Conservation (phyloP, 2,113 vertebrate species). For the Panurus biarmicus region DNA sequence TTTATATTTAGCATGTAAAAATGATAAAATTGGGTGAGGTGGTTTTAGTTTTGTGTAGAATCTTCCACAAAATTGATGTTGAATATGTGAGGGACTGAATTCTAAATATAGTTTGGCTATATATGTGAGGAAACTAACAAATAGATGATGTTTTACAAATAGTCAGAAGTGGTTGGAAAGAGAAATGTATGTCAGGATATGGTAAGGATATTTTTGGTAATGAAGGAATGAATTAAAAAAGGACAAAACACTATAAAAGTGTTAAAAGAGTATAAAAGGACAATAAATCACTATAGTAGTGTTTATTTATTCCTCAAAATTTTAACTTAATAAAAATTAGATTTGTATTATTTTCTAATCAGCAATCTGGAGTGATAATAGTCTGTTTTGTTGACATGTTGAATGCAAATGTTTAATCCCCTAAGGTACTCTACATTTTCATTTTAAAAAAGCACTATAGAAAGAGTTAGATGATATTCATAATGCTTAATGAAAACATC, state of each 20-base stretch:
- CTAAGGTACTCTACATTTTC: neutral
- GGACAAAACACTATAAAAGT: neutral
- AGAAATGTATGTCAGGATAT: neutral
- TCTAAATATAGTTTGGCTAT: neutral
- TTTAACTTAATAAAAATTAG: neutral
- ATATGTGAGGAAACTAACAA: neutral
- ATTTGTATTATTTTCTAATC: neutral
- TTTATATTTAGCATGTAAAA: neutral
- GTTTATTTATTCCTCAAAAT: neutral
- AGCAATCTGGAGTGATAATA: neutral
- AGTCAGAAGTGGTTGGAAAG: neutral
- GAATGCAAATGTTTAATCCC: neutral
- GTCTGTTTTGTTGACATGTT: neutral
- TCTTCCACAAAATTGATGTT: neutral
- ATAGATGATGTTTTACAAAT: neutral
- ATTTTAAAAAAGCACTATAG: neutral
- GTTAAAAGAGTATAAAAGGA: neutral
- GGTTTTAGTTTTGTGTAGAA: neutral
- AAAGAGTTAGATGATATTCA: neutral
- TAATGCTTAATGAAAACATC: neutral
- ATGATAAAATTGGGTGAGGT: rapidly evolving
- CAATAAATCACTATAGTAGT: neutral
- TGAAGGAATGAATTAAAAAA: neutral
- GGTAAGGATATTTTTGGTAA: neutral
- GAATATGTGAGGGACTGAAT: neutral